phyloP scores from a whole-genome alignment of 2,113 vertebrate species.

The Tichodroma muraria region DNA sequence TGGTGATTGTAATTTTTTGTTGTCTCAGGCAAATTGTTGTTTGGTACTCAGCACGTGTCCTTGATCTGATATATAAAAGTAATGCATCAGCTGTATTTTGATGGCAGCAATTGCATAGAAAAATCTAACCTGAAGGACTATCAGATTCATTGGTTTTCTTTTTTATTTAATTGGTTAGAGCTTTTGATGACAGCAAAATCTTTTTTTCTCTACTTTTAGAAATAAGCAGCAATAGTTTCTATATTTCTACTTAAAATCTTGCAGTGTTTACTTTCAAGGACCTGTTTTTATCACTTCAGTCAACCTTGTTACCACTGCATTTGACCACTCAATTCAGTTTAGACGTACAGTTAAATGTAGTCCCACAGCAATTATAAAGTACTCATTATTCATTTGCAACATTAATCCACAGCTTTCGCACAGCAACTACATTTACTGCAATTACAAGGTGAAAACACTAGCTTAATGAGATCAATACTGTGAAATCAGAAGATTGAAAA shows the following conservation, averaged over 20 bases:
- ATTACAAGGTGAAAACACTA: not conserved
- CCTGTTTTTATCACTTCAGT: not conserved
- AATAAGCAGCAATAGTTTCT: not conserved
- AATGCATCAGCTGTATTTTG: slow-evolving; percentile 2
- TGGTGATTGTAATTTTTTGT: not conserved
- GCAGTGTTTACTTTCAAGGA: not conserved
- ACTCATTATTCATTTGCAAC: not conserved
- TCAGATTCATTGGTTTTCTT: not conserved
- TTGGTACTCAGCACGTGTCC: not conserved
- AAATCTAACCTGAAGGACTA: not conserved
- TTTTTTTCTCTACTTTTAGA: not conserved
- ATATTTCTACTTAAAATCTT: not conserved
- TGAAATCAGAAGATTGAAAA: slow-evolving; percentile 40
- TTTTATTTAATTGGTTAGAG: not conserved
- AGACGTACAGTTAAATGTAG: not conserved
- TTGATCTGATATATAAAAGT: not conserved
- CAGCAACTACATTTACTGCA: not conserved
- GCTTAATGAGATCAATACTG: slow-evolving; percentile 20
- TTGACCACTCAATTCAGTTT: not conserved
- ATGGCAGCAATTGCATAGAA: not conserved
- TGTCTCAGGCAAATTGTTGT: not conserved
- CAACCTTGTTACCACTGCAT: not conserved
- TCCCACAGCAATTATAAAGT: not conserved
- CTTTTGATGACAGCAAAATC: not conserved
- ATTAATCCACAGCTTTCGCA: not conserved